These are phyloP conservation scores for Seladonia tumulorum DNA, from an alignment of 2,888 invertebrate genomes.

Conservation along the genomic window DNA sequence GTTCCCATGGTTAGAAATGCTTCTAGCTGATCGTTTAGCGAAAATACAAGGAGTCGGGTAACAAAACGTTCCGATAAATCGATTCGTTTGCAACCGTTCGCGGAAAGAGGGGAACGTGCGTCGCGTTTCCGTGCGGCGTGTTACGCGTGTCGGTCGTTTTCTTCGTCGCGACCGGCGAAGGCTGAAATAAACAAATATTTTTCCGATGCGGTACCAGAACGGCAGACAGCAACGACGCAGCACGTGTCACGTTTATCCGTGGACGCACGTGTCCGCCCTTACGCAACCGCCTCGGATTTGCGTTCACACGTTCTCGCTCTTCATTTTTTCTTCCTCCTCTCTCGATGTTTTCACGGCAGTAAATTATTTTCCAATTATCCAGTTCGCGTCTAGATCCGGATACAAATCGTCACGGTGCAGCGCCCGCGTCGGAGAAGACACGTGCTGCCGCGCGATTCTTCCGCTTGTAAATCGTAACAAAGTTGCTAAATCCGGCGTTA, in stretches of 20 bases:
- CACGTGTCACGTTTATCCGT: slow-evolving; percentile 69
- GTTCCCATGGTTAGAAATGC: background rate
- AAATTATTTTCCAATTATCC: slow-evolving; percentile 10
- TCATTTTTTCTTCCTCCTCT: background rate
- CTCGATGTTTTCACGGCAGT: background rate
- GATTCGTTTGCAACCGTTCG: background rate
- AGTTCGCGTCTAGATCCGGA: background rate
- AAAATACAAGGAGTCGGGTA: background rate
- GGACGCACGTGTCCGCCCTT: slow-evolving; percentile 72
- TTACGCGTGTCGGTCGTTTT: slow-evolving; percentile 1
- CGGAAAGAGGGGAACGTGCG: background rate
- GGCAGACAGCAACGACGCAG: slow-evolving; percentile 32
- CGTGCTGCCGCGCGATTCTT: background rate
- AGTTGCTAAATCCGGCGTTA: slow-evolving; percentile 31
- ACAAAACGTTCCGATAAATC: background rate
- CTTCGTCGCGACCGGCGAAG: slow-evolving; percentile 35
- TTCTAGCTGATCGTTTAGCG: background rate
- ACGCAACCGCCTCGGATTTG: slow-evolving; percentile 60
- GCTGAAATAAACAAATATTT: slow-evolving; percentile 37
- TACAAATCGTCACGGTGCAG: slow-evolving; percentile 17
- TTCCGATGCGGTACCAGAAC: slow-evolving; percentile 16
- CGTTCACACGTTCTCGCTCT: slow-evolving; percentile 16
- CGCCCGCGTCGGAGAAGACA: slow-evolving; percentile 6
- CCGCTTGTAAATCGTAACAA: slow-evolving; percentile 7
- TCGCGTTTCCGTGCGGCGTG: slow-evolving; percentile 13